These are phyloP conservation scores for Brachionus rotundiformis DNA, from an alignment of 1,140 invertebrate species.

Conservation along the genomic window DNA sequence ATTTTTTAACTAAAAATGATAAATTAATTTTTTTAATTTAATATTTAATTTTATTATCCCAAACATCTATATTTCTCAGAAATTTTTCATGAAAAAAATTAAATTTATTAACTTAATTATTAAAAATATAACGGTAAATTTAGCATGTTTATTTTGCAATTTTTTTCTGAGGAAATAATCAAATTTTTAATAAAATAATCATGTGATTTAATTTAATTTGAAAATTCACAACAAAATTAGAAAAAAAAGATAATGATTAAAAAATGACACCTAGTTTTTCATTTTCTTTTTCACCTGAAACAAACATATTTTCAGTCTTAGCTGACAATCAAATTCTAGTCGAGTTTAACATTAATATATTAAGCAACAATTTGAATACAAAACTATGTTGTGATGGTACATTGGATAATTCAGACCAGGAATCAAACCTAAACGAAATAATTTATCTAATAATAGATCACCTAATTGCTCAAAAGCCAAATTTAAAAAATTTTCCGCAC, in stretches of 20 bases:
- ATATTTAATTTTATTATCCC: too few relatives aligned
- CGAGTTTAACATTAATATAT: slow-evolving; percentile 1
- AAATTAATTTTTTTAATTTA: too few relatives aligned
- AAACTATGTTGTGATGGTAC: not conserved
- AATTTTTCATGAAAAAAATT: too few relatives aligned
- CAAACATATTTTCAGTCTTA: slow-evolving; percentile 28
- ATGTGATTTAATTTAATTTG: not conserved
- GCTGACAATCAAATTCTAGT: slow-evolving; percentile 10
- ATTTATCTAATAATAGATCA: slow-evolving; percentile 26
- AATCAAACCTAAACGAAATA: slow-evolving; percentile 29
- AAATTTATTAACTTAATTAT: not conserved
- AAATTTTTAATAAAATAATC: not conserved
- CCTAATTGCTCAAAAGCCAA: not conserved
- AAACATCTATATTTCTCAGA: too few relatives aligned
- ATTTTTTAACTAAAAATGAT: too few relatives aligned
- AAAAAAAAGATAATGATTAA: not conserved
- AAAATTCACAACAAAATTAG: slow-evolving; percentile 2
- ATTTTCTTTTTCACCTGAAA: not conserved
- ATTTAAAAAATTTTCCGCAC: not conserved
- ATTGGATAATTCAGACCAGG: not conserved
- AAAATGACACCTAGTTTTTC: slow-evolving; percentile 1
- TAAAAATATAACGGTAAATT: not conserved
- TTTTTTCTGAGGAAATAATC: not conserved
- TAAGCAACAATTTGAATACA: slow-evolving; percentile 4
- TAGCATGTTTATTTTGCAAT: slow-evolving; percentile 21